phyloP scores from a whole-genome alignment of 2,888 invertebrate species.

The Synanthedon myopaeformis region DNA sequence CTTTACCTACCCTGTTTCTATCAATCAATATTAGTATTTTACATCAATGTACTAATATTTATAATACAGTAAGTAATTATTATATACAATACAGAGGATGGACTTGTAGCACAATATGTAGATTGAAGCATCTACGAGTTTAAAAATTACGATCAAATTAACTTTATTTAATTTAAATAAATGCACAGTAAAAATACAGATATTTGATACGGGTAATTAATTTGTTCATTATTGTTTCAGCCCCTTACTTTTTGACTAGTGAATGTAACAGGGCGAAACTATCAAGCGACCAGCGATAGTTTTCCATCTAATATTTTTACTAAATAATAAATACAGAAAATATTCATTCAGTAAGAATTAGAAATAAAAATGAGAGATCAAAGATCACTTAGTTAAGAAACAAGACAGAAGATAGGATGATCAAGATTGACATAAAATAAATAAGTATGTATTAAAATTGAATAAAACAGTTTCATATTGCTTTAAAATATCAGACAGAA shows the following conservation, averaged over 20 bases:
- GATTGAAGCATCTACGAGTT: neutral
- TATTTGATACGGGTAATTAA: no score
- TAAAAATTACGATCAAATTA: neutral
- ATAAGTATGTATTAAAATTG: no score
- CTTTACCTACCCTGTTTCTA: slow-evolving; percentile 54
- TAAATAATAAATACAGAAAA: no score
- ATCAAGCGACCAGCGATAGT: slow-evolving; percentile 7
- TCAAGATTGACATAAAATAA: neutral
- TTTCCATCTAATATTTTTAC: no score
- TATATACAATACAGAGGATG: slow-evolving; percentile 27
- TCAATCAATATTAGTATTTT: slow-evolving; percentile 27
- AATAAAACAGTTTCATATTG: no score
- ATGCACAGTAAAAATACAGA: no score
- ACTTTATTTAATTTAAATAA: neutral
- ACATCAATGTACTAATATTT: slow-evolving; percentile 10
- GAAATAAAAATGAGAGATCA: no score
- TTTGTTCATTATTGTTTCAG: neutral
- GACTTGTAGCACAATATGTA: slow-evolving; percentile 31
- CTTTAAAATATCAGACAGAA: neutral
- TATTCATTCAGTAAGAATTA: no score
- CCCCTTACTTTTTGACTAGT: slow-evolving; percentile 30
- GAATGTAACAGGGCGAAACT: slow-evolving; percentile 25
- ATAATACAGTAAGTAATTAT: slow-evolving; percentile 16
- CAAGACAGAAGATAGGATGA: no score
- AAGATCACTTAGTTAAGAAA: no score